Conservation (phyloP, 35 echinoderm and acorn worm genomes). For the Lytechinus variegatus region DNA sequence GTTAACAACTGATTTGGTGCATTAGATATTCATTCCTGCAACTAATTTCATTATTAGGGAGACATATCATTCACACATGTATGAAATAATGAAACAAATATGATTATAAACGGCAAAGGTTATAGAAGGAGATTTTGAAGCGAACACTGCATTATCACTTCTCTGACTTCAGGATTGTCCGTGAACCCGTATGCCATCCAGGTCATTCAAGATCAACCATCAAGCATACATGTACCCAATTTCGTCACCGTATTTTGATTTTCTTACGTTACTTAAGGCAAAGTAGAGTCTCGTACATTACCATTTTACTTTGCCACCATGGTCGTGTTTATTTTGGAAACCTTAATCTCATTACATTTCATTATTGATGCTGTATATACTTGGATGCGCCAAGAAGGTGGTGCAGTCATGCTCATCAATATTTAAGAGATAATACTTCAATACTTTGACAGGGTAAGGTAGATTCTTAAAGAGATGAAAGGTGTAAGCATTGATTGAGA, state of each 20-base stretch:
- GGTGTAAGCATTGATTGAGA: too few relatives aligned
- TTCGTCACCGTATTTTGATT: background rate
- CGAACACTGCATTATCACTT: too few relatives aligned
- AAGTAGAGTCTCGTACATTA: background rate
- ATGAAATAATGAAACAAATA: too few relatives aligned
- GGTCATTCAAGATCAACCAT: background rate
- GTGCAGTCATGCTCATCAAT: background rate
- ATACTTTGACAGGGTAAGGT: background rate
- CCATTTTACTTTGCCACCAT: background rate
- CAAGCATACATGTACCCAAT: background rate
- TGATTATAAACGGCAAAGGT: too few relatives aligned
- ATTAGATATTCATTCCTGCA: too few relatives aligned
- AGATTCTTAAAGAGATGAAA: too few relatives aligned
- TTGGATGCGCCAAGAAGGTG: background rate
- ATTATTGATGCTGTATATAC: background rate
- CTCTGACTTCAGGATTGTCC: too few relatives aligned
- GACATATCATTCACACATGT: too few relatives aligned
- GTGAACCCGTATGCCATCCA: background rate
- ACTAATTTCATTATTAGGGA: too few relatives aligned
- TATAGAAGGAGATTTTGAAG: too few relatives aligned
- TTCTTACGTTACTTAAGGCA: background rate
- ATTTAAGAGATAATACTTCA: background rate
- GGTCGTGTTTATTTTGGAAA: background rate
- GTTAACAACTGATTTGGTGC: too few relatives aligned
- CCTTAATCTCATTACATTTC: background rate